phyloP scores from a whole-genome alignment of 2,888 invertebrate genomes.

The Xanthostigma xanthostigma region DNA sequence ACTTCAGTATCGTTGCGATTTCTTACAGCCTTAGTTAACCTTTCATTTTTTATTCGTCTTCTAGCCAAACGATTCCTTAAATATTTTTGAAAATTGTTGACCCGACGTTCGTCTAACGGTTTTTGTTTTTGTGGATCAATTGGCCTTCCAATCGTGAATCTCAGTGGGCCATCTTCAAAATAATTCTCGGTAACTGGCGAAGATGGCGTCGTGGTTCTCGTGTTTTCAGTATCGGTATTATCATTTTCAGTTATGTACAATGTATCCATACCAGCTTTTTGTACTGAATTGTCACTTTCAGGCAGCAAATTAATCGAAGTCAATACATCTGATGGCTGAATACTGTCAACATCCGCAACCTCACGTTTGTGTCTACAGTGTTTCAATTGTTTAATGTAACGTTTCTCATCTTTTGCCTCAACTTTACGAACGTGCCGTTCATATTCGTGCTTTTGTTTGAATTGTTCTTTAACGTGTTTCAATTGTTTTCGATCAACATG shows the following conservation, averaged over 20 bases:
- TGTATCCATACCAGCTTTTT: neutral
- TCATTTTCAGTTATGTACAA: neutral
- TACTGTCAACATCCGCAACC: neutral
- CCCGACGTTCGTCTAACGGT: slow-evolving; percentile 8
- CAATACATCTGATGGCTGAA: too few relatives aligned
- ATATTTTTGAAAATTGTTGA: slow-evolving; percentile 10
- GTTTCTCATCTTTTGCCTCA: neutral
- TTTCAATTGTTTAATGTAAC: neutral
- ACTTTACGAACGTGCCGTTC: neutral
- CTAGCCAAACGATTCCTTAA: slow-evolving; percentile 13
- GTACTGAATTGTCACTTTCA: neutral
- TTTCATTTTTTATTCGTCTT: slow-evolving; percentile 10
- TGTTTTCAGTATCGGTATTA: neutral
- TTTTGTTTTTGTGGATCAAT: slow-evolving; percentile 7
- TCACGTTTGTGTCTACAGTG: neutral
- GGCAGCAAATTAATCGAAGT: too few relatives aligned
- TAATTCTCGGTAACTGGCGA: neutral
- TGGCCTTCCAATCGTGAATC: slow-evolving; percentile 5
- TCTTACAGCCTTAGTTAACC: neutral
- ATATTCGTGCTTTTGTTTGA: neutral
- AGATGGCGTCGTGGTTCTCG: neutral
- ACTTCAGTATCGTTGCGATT: too few relatives aligned
- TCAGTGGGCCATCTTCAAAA: slow-evolving; percentile 1
- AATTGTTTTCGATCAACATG: neutral
- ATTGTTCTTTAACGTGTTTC: neutral